Conservation (phyloP, 2,113 vertebrate genomes). For the Acinonyx jubatus region DNA sequence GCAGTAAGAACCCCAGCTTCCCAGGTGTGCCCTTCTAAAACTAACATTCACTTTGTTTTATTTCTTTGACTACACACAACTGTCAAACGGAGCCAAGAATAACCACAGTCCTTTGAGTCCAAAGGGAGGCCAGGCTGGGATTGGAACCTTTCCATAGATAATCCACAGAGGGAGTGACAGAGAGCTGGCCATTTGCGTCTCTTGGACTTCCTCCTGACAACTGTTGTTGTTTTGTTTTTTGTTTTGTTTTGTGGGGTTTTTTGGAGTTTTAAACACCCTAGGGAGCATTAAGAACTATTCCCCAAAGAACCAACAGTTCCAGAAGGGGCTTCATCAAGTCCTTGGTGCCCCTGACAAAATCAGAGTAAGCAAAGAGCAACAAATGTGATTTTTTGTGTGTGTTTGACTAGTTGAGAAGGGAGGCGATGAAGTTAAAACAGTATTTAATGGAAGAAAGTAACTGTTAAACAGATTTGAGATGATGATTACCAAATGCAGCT, state of each 20-base stretch:
- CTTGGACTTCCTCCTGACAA: constrained; percentile 5
- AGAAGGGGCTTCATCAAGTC: not conserved
- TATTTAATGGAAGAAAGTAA: constrained; percentile 35
- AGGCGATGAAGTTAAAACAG: not conserved
- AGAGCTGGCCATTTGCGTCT: not conserved
- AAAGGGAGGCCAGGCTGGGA: not conserved
- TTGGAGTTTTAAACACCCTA: not conserved
- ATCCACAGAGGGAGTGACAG: not conserved
- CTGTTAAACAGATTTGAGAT: constrained; percentile 73
- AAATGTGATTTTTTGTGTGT: not conserved
- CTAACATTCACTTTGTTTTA: not conserved
- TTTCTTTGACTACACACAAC: not conserved
- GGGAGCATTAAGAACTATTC: not conserved
- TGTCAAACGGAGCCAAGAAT: not conserved
- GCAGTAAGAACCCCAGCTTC: not conserved
- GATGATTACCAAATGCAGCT: constrained; percentile 61
- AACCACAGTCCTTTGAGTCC: not conserved
- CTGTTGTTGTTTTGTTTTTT: no score
- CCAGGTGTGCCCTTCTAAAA: not conserved
- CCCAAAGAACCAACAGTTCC: not conserved
- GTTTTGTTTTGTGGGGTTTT: not conserved
- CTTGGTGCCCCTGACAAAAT: not conserved
- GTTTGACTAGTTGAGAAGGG: not conserved
- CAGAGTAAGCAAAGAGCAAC: constrained; percentile 48
- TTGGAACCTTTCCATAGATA: not conserved